A percentile compares a stretch with the other conserved stretches of the same genome.
phyloP scores from a whole-genome alignment of 1,140 invertebrate species.

The Neotoxoptera formosana region DNA sequence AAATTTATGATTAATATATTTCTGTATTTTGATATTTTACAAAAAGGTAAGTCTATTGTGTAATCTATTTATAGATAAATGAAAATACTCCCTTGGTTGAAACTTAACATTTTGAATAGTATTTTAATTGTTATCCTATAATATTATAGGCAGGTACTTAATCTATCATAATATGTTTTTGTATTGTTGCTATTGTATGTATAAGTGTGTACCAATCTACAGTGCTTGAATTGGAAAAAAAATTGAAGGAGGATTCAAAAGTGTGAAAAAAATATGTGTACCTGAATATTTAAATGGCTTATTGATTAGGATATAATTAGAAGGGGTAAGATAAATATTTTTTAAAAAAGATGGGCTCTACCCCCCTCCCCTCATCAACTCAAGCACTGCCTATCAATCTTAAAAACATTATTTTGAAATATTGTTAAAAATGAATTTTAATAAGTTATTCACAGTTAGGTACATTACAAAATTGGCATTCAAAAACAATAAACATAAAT shows the following conservation, averaged over 20 bases:
- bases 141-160: not conserved
- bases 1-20: not conserved
- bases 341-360: too few relatives aligned
- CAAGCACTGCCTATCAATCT: not conserved
- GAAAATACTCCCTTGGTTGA: not conserved
- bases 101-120: not conserved
- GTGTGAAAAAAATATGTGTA: too few relatives aligned
- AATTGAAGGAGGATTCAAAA: too few relatives aligned
- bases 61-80: not conserved
- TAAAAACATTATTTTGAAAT: constrained; percentile 11
- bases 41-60: not conserved
- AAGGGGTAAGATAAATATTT: too few relatives aligned
- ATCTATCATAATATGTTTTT: too few relatives aligned
- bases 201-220: too few relatives aligned
- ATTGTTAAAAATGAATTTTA: not conserved
- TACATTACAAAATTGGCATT: not conserved
- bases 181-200: too few relatives aligned
- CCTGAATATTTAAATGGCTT: too few relatives aligned
- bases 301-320: too few relatives aligned
- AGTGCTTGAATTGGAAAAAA: too few relatives aligned
- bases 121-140: not conserved
- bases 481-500: not conserved
- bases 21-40: too few relatives aligned
- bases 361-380: too few relatives aligned
- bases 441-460: not conserved